phyloP scores from a whole-genome alignment of 2,797 vertebrate species.

The Basileuterus tristriatus region DNA sequence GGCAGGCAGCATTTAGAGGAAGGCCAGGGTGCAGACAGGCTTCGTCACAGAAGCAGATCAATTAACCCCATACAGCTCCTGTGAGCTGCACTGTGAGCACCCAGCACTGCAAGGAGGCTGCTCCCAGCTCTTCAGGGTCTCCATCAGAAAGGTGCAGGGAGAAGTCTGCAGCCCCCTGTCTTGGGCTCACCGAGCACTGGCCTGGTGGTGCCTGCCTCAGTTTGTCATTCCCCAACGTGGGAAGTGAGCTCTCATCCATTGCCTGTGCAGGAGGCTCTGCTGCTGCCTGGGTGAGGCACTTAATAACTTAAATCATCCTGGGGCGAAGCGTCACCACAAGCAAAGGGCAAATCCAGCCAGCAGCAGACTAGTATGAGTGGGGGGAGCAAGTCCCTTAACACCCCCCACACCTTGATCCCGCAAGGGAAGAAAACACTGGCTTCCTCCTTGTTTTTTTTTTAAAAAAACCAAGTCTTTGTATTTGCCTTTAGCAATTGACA shows the following conservation, averaged over 20 bases:
- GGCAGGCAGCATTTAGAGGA: constrained; percentile 47
- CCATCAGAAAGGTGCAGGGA: neutral
- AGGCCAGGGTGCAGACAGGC: neutral
- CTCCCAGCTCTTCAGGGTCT: neutral
- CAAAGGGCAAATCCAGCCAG: neutral
- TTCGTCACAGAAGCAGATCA: constrained; percentile 63
- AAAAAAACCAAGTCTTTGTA: too few species aligned
- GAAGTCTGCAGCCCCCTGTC: fast-evolving
- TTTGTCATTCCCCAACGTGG: neutral
- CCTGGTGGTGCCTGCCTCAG: neutral
- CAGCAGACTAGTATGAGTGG: fast-evolving
- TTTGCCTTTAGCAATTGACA: neutral
- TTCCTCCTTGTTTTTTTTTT: neutral
- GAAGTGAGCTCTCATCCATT: neutral
- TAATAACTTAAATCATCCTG: neutral
- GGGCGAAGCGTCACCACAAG: neutral
- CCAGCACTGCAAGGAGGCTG: neutral
- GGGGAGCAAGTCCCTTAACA: neutral
- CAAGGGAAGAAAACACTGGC: neutral
- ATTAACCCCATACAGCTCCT: constrained; percentile 49
- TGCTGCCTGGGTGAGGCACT: neutral
- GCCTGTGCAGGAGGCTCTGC: neutral
- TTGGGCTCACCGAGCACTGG: neutral
- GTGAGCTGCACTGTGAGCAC: neutral
- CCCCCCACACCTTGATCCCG: neutral